These are phyloP conservation scores for Mustelus asterias DNA, from an alignment of 2,113 vertebrate genomes.

Conservation along the genomic window DNA sequence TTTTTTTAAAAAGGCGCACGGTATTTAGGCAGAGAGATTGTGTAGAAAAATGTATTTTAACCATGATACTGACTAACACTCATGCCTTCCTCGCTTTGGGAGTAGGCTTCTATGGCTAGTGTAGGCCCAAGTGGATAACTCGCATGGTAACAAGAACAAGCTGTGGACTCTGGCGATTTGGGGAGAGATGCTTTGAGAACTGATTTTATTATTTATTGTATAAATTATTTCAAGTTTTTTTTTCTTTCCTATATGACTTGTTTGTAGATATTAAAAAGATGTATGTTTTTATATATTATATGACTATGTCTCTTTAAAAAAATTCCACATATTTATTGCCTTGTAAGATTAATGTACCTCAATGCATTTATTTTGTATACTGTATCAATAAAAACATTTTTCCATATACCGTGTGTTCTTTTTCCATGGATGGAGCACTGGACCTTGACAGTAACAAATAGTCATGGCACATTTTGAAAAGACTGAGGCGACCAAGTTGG, in stretches of 20 bases:
- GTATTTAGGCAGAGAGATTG: not conserved
- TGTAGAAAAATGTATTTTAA: not conserved
- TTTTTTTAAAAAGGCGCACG: not conserved
- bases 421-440: not conserved
- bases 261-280: slow-evolving; percentile 35
- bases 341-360: slow-evolving; percentile 31
- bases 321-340: slow-evolving; percentile 31
- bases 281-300: slow-evolving; percentile 34
- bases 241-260: slow-evolving; percentile 32
- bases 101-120: not conserved
- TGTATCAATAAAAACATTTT: slow-evolving; percentile 31
- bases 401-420: not conserved
- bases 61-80: slow-evolving; percentile 1
- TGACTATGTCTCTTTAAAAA: slow-evolving; percentile 21
- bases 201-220: slow-evolving; percentile 29
- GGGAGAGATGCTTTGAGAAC: slow-evolving; percentile 6
- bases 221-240: slow-evolving; percentile 29
- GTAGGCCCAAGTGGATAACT: not conserved
- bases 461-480: not conserved
- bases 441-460: not conserved
- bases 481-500: too few species aligned
- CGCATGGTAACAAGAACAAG: not conserved
- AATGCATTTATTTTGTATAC: slow-evolving; percentile 36
- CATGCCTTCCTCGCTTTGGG: not conserved
- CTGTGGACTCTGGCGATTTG: not conserved